Evolutionary conservation across 2,888 invertebrate species (phyloP).

Genomic region (Drosophila siamana): DNA sequence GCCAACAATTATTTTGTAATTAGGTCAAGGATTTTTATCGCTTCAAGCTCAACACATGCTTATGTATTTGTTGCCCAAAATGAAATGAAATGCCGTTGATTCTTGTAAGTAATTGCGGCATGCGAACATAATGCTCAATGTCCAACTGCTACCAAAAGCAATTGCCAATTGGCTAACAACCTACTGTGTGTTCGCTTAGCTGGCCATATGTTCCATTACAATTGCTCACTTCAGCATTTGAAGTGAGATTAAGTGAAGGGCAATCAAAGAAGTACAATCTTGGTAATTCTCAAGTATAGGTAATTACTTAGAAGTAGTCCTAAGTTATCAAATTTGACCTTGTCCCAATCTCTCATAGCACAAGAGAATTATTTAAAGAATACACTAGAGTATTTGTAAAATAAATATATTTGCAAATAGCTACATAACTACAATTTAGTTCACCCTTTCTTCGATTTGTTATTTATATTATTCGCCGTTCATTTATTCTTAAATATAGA

Average conservation of each 20-base stretch:
- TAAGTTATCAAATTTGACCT: not conserved
- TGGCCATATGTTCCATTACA: slow-evolving; percentile 8
- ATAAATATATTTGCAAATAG: too few species aligned
- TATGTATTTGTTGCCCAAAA: slow-evolving; percentile 34
- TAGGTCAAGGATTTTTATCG: slow-evolving; percentile 78
- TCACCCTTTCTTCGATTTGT: too few species aligned
- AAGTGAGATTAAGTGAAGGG: slow-evolving; percentile 8
- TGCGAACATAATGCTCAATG: slow-evolving; percentile 64
- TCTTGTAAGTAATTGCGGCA: slow-evolving; percentile 72
- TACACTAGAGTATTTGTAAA: too few species aligned
- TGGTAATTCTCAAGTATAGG: not conserved
- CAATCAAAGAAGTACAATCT: not conserved
- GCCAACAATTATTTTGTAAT: slow-evolving; percentile 79
- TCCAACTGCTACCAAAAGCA: slow-evolving; percentile 32
- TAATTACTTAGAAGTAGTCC: not conserved
- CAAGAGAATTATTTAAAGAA: too few species aligned
- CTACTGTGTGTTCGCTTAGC: not conserved
- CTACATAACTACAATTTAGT: too few species aligned
- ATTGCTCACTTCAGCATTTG: slow-evolving; percentile 40
- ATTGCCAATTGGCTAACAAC: slow-evolving; percentile 37
- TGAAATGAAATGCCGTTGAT: slow-evolving; percentile 47
- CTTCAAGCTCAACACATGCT: slow-evolving; percentile 24
- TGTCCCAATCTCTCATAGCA: too few species aligned
- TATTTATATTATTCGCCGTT: too few species aligned
- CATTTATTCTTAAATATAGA: too few species aligned